phyloP scores from a whole-genome alignment of 1,140 invertebrate species.

The Littorina saxatilis region DNA sequence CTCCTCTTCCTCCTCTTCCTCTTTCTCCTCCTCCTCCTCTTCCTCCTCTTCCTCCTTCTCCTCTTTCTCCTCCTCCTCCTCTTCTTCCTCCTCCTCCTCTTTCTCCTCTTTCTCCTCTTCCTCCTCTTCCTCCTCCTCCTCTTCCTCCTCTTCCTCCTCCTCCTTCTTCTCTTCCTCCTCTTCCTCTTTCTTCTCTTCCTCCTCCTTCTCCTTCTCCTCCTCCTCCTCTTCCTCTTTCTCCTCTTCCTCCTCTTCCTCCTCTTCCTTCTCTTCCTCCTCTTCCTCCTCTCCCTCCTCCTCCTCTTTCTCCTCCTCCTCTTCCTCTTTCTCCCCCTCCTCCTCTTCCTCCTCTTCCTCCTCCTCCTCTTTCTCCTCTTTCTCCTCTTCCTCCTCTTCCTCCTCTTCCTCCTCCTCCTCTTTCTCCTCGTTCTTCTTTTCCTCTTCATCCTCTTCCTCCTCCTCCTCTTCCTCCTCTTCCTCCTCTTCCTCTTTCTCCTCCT shows the following conservation, averaged over 20 bases:
- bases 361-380: not conserved
- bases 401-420: not conserved
- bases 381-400: not conserved
- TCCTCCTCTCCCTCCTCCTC: not conserved
- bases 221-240: not conserved
- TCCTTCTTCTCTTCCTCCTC: not conserved
- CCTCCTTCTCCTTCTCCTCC: not conserved
- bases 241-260: not conserved
- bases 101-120: constrained; percentile 4
- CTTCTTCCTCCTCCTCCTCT: not conserved
- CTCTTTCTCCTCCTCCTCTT: no score
- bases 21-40: not conserved
- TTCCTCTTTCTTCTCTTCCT: not conserved
- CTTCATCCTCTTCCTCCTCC: not conserved
- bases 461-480: not conserved
- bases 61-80: not conserved
- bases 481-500: not conserved
- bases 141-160: no score
- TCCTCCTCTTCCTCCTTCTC: not conserved
- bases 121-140: no score
- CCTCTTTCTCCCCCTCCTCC: not conserved
- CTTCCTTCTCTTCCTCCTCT: not conserved
- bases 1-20: not conserved
- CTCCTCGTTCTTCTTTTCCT: not conserved
- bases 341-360: not conserved